Evolutionary conservation across 2,797 vertebrate species (phyloP), one percentile per base, ranked within the genome.

Genomic region (Cichlasoma orientale): DNA sequence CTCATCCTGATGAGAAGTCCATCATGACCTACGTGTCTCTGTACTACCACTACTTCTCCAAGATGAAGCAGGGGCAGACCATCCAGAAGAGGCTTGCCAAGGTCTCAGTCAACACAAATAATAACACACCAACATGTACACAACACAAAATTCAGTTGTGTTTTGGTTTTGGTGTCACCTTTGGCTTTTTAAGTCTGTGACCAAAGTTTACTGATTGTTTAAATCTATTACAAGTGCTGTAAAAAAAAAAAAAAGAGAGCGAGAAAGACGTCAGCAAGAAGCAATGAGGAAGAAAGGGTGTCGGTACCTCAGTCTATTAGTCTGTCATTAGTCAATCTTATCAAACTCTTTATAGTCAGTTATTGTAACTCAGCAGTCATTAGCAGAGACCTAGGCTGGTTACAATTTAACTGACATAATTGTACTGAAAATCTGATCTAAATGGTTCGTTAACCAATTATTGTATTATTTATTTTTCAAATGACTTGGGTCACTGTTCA

Each of bases 21-120:
- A 94, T 98, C 92, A 98, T 98, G 97, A 98, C 97, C 87, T 98
- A 97, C 0, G 92, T 98, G 81, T 98, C 97, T 0, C 94, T 97
- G 59, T 98, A 96, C 92, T 98, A 98, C 87, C 97, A 98, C 90
- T 96, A 96, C 87, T 98, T 98, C 94, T 97, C 96, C 88, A 96
- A 83, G 83, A 90, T 97, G 93, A 96, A 94, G 86, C 96, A 96
- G 81, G 97, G 92, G 0, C 96, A 96, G 89, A 98, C 96, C 1
- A 80, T 95, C 68, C 96, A 97, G 90, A 98, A 96, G 85, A 95
- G 97, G 63, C 92, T 98, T 5, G 23, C 88, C 7, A 98, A 97
- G 95, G 97, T 98, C 23, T n/a, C 78, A 47, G 2, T n/a, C 41
- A 36, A 1, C 59, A 23, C 41, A 66, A 50, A 66, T 18, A 66